Base-by-base conservation (phyloP, 2,113 vertebrate genomes). In the Hemibagrus wyckioides region DNA sequence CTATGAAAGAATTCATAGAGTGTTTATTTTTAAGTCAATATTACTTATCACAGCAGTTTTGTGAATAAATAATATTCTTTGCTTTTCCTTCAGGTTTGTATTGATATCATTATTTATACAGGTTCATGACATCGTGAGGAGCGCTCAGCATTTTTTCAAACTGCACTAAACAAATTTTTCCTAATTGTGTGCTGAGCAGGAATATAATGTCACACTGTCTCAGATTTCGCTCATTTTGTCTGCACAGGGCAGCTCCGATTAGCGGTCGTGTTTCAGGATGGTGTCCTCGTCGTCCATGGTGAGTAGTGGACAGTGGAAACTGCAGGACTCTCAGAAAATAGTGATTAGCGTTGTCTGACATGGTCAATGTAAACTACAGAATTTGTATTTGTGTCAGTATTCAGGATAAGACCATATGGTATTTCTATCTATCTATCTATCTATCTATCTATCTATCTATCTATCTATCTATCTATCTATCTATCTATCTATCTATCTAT, bases 231-330 rank as follows among this genome's bases (percentile, higher is more conserved):
- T 48, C 61, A 23, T 83, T 71, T 61, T 82, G 10, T 54, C 57
- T 76, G 4, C 33, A 83, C 59, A 87, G 86, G 86, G 11, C 71
- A 79, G 59, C 81, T 87, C 30, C 52, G 41, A 44, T 63, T 87
- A 83, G 25, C 57, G 2, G 30, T 84, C 9, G 15, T 33, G 14
- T 41, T 79, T 23, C 56, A 33, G 28, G 61, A 79, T 33, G 71
- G 48, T 4, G 33, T 54, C 6, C 81, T 87, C 5, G 19, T 84
- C 28, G 59, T 84, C 8, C 71, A 87, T 14, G 67, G 86, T 87
- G 23, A 87, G 86, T 76, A 52, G 82, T n/a, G 25, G 73, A 61
- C 11, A 14, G 52, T 61, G 9, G 54, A 21, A 33, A 56, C 73
- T 67, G 28, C n/a, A 30, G 28, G 33, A 71, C 33, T 71, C 15